Percentiles rank a stretch among this genome's conserved stretches.
These are phyloP conservation scores for Nerophis lumbriciformis DNA, from an alignment of 2,113 vertebrate species.

Conservation along the genomic window DNA sequence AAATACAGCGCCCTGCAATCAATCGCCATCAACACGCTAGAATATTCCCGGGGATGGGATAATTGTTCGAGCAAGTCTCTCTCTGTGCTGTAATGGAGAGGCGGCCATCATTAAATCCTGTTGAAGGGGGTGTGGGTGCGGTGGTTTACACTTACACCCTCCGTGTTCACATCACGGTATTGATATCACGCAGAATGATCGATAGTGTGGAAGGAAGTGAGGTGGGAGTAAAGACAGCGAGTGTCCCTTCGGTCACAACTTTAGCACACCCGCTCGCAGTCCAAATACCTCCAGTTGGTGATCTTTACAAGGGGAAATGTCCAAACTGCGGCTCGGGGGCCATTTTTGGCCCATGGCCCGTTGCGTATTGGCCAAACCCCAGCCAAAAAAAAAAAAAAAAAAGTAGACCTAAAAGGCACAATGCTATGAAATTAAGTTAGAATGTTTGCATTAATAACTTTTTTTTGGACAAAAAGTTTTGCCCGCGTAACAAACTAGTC, in stretches of 20 bases:
- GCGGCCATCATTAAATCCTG: slow-evolving; percentile 57
- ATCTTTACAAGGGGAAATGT: too few species aligned
- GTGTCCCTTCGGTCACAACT: background rate
- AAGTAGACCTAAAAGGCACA: background rate
- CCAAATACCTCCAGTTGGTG: too few species aligned
- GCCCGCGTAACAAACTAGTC: background rate
- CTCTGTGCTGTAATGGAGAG: slow-evolving; percentile 50
- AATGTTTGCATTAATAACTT: background rate
- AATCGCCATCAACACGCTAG: slow-evolving; percentile 58
- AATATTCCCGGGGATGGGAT: slow-evolving; percentile 58
- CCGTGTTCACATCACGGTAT: slow-evolving; percentile 21
- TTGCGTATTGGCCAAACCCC: too few species aligned
- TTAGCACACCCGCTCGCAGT: background rate
- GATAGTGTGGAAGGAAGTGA: slow-evolving; percentile 28
- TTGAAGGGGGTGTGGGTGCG: slow-evolving; percentile 38
- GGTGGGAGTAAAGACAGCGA: background rate
- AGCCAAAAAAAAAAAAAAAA: background rate
- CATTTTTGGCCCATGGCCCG: too few species aligned
- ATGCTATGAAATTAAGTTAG: background rate
- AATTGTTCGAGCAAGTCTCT: slow-evolving; percentile 61
- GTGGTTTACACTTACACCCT: slow-evolving; percentile 35
- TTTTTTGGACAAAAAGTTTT: background rate
- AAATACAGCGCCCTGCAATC: slow-evolving; percentile 58
- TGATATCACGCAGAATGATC: slow-evolving; percentile 47
- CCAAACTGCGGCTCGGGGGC: too few species aligned